Evolutionary conservation across 2,888 invertebrate genomes (phyloP).

Genomic region (Drosophila anomalata): DNA sequence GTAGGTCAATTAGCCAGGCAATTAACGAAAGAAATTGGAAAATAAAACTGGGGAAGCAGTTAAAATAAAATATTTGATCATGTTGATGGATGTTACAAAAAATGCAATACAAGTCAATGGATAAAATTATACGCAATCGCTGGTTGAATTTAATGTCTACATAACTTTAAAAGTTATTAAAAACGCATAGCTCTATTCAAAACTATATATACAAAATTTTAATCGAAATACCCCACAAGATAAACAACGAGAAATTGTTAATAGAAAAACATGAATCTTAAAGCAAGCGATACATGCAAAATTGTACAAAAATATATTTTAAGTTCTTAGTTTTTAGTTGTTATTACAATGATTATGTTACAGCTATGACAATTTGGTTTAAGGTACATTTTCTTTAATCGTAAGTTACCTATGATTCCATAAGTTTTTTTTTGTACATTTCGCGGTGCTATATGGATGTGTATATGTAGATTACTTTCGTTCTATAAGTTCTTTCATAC

Average conservation of each 20-base stretch:
- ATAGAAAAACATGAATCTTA: conserved; percentile 41
- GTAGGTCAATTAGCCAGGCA: conserved; percentile 76
- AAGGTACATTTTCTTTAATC: conserved; percentile 59
- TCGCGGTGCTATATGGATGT: conserved; percentile 76
- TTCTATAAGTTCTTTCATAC: conserved; percentile 34
- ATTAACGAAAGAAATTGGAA: conserved; percentile 50
- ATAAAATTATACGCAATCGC: conserved; percentile 48
- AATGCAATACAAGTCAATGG: conserved; percentile 53
- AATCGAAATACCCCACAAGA: conserved; percentile 49
- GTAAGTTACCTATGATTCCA: conserved; percentile 52
- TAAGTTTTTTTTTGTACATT: conserved; percentile 72
- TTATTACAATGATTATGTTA: conserved; percentile 58
- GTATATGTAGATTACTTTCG: conserved; percentile 49
- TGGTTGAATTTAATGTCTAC: conserved; percentile 67
- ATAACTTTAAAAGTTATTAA: conserved; percentile 72
- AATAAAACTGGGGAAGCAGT: conserved; percentile 1
- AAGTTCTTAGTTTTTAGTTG: conserved; percentile 64
- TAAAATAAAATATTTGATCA: conserved; percentile 11
- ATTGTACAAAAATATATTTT: conserved; percentile 70
- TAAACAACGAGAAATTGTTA: conserved; percentile 69
- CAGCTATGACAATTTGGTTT: conserved; percentile 52
- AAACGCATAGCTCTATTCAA: conserved; percentile 44
- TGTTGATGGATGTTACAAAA: conserved; percentile 51
- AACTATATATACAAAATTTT: conserved; percentile 40
- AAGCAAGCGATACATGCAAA: conserved; percentile 60